phyloP scores from a whole-genome alignment of 1,140 invertebrate species.

The Drosophila equinoxialis region DNA sequence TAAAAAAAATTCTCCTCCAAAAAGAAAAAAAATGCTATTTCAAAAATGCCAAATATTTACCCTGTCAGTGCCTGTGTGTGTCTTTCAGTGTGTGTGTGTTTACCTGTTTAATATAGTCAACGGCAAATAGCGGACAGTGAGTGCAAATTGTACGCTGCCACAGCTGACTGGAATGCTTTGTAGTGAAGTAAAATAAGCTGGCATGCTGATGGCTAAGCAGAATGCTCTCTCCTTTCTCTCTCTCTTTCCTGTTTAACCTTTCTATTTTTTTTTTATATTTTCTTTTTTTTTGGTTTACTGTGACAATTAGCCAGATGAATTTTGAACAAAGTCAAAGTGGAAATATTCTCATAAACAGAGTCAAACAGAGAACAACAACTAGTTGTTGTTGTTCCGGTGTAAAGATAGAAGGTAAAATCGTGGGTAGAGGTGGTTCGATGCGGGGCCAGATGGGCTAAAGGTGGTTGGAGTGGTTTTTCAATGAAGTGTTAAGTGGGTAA shows the following conservation, averaged over 20 bases:
- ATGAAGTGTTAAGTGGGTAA: constrained; percentile 81
- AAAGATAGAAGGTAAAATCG: not conserved
- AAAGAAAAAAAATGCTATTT: not conserved
- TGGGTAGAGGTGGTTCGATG: not conserved
- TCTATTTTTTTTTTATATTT: constrained; percentile 8
- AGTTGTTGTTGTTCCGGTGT: not conserved
- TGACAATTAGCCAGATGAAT: constrained; percentile 45
- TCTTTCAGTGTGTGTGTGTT: constrained; percentile 30
- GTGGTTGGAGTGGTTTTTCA: constrained; percentile 80
- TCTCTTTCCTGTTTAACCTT: constrained; percentile 29
- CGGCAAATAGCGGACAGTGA: constrained; percentile 44
- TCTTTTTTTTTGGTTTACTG: not conserved
- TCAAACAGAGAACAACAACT: constrained; percentile 2
- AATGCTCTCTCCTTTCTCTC: not conserved
- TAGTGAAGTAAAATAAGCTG: constrained; percentile 31
- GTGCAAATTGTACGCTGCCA: constrained; percentile 24
- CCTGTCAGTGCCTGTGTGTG: not conserved
- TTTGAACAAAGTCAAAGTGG: constrained; percentile 54
- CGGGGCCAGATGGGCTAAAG: constrained; percentile 41
- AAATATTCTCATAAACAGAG: constrained; percentile 24
- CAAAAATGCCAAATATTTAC: constrained; percentile 10
- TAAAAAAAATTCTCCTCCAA: not conserved
- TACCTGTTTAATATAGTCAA: constrained; percentile 37
- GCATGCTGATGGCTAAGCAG: constrained; percentile 31
- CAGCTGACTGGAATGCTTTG: constrained; percentile 42